Evolutionary conservation across 2,113 vertebrate species (phyloP), one percentile per base, ranked within the genome.

Genomic region (Myotis yumanensis): DNA sequence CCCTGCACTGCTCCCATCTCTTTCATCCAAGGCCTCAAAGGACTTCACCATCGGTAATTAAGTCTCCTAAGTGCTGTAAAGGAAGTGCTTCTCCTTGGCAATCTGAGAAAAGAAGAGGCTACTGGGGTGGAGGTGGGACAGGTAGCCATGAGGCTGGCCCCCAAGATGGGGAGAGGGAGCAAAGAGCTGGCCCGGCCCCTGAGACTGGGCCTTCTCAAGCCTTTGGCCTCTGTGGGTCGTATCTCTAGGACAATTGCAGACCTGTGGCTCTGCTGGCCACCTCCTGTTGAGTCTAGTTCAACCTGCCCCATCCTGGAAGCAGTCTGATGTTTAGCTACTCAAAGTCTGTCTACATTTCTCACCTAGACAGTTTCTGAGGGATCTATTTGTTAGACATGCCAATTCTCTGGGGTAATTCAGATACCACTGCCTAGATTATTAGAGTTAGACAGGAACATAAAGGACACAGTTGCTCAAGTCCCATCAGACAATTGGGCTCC

Each of bases 1-100:
- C 96, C 92, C 66, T 16, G 52, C 23, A 7, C 54, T 0, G 52
- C 85, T 86, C 83, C 83, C 59, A n/a, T 18, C 54, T 48, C 96
- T 97, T 97, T 97, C 94, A 96, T 96, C 95, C 77, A 23, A 72
- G 86, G 90, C 77, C 96, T 93, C 94, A 90, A 86, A 97, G 86
- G 96, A 72, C 89, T 86, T 95, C 0, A 0, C 88, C 82, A 59
- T 82, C 7, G 5, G 95, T 95, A 96, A 97, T 97, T 95, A 97
- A 95, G 90, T 77, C 92, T 87, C 72, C 4, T 69, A 95, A 96
- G 90, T 95, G 87, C 76, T 3, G 0, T 64, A 73, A 89, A 96
- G 90, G 90, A 95, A 96, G 59, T 69, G 89, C 90, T 95, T 95
- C 94, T 95, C 94, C 48, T 7, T 79, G 94, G 89, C 69, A 77